Percentiles rank a stretch among this genome's conserved stretches.
These are phyloP conservation scores for Drosophila dunni DNA, from an alignment of 1,140 invertebrate genomes.

Conservation along the genomic window DNA sequence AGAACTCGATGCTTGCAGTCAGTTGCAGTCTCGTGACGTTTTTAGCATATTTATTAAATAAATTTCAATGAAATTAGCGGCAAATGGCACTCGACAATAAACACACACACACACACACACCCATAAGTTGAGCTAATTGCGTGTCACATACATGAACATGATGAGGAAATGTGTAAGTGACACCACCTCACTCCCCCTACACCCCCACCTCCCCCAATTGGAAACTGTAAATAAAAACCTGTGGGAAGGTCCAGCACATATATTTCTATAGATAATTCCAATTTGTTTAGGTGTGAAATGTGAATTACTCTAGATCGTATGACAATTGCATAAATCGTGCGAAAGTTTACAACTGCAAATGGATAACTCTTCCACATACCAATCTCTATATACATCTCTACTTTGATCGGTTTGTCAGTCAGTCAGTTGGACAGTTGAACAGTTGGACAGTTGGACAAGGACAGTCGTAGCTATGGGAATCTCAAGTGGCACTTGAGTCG, in stretches of 20 bases:
- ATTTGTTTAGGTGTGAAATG: slow-evolving; percentile 49
- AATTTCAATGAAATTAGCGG: slow-evolving; percentile 62
- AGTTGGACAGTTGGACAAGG: background rate
- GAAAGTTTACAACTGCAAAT: slow-evolving; percentile 58
- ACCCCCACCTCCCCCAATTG: background rate
- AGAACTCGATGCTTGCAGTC: slow-evolving; percentile 40
- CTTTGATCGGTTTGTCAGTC: background rate
- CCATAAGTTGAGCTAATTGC: slow-evolving; percentile 59
- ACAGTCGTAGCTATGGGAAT: background rate
- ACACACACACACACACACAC: slow-evolving; percentile 6
- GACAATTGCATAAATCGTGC: slow-evolving; percentile 34
- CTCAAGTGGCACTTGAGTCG: slow-evolving; percentile 59
- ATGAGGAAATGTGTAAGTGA: slow-evolving; percentile 29
- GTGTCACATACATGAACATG: slow-evolving; percentile 1
- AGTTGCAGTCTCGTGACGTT: slow-evolving; percentile 65
- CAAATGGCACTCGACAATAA: slow-evolving; percentile 52
- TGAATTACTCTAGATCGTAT: slow-evolving; percentile 1
- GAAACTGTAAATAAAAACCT: slow-evolving; percentile 60
- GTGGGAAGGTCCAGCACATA: slow-evolving; percentile 55
- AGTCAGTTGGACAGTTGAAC: background rate
- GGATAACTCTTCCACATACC: slow-evolving; percentile 4
- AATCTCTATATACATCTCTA: background rate
- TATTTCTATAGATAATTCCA: background rate
- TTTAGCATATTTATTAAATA: slow-evolving; percentile 79
- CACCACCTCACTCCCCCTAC: background rate